Evolutionary conservation across 2,888 invertebrate species (phyloP).

Genomic region (Baccha elongata): DNA sequence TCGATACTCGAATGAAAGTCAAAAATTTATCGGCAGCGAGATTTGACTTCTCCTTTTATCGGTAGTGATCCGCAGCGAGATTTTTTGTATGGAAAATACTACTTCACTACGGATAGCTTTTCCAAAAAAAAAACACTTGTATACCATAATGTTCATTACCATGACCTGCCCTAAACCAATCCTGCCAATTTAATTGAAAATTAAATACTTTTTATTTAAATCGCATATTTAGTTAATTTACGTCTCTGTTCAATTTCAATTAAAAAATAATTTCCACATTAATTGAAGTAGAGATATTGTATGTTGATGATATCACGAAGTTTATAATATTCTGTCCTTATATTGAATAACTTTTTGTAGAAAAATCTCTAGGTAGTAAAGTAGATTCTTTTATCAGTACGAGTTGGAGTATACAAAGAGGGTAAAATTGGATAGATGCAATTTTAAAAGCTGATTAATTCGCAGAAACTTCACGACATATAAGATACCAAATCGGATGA

Average conservation of each 20-base stretch:
- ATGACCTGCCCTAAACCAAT: too few relatives aligned
- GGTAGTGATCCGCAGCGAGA: too few relatives aligned
- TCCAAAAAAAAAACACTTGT: too few relatives aligned
- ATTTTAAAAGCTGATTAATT: constrained; percentile 44
- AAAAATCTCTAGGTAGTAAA: background rate
- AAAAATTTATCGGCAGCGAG: too few relatives aligned
- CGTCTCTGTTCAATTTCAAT: constrained; percentile 41
- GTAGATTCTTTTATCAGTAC: background rate
- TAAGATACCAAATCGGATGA: constrained; percentile 31
- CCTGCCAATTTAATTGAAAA: background rate
- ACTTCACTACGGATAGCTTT: too few relatives aligned
- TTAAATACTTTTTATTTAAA: constrained; percentile 2
- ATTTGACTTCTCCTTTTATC: too few relatives aligned
- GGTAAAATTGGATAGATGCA: too few relatives aligned
- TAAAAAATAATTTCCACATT: constrained; percentile 53
- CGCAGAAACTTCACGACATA: background rate
- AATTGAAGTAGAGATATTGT: constrained; percentile 47
- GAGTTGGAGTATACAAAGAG: background rate
- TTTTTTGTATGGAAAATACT: too few relatives aligned
- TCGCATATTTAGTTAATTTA: constrained; percentile 33
- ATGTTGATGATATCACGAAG: constrained; percentile 28
- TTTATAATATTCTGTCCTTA: constrained; percentile 37
- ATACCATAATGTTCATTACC: too few relatives aligned
- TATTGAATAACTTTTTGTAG: constrained; percentile 26
- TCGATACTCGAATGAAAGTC: too few relatives aligned